Percentiles rank a stretch among this genome's conserved stretches.
phyloP scores from a whole-genome alignment of 2,797 vertebrate species.

The Sciurus carolinensis region DNA sequence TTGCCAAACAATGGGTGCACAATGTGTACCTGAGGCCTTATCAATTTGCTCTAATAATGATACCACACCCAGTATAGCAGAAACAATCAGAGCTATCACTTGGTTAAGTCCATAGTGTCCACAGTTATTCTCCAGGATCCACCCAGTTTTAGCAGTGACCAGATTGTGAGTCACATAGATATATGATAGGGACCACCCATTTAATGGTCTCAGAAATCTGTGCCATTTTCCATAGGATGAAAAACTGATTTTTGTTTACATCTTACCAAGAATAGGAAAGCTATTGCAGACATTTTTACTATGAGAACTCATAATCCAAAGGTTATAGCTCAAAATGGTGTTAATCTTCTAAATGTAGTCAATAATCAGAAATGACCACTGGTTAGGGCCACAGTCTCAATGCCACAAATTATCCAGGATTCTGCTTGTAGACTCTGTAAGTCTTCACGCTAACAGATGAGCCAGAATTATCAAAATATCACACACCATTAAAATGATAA shows the following conservation, averaged over 20 bases:
- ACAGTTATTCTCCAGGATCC: background rate
- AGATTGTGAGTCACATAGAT: background rate
- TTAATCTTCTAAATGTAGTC: background rate
- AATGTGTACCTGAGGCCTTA: background rate
- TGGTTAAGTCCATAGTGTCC: background rate
- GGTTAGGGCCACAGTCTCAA: background rate
- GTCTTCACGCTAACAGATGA: background rate
- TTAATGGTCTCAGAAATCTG: background rate
- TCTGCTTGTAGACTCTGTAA: background rate
- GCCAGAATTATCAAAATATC: background rate
- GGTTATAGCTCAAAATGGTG: background rate
- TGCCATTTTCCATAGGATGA: background rate
- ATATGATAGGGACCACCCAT: background rate
- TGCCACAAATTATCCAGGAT: background rate
- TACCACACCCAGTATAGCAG: background rate
- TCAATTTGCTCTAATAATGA: background rate
- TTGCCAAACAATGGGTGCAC: background rate
- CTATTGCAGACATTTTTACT: background rate
- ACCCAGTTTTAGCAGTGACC: background rate
- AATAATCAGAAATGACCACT: background rate
- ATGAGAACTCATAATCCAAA: background rate
- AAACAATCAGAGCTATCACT: background rate
- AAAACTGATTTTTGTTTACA: background rate
- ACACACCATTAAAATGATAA: background rate
- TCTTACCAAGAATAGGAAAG: background rate